A percentile compares a stretch with the other conserved stretches of the same genome.
Evolutionary conservation across 2,797 vertebrate species (phyloP).

Genomic region (Nothura maculosa): DNA sequence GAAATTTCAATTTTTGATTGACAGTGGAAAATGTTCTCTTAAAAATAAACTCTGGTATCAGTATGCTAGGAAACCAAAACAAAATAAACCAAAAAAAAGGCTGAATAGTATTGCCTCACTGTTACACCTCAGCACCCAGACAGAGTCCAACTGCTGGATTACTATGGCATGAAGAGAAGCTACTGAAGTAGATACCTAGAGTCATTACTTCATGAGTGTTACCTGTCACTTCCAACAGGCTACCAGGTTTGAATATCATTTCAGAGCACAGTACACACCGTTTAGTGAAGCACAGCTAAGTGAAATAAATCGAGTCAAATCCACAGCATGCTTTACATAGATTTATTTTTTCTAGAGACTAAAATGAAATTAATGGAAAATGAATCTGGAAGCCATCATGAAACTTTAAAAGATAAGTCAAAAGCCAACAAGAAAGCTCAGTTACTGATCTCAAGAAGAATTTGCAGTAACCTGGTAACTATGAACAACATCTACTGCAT

Average conservation of each 20-base stretch:
- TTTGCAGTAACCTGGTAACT: background rate
- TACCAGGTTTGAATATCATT: background rate
- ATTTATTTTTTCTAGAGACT: background rate
- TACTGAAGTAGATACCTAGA: background rate
- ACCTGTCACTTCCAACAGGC: background rate
- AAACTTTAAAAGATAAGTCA: background rate
- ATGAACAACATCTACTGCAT: constrained; percentile 28
- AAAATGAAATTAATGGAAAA: background rate
- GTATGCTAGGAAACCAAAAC: background rate
- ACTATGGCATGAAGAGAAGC: background rate
- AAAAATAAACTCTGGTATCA: background rate
- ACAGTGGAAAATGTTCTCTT: background rate
- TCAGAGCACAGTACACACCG: background rate
- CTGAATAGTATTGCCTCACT: background rate
- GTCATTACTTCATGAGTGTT: too few species aligned
- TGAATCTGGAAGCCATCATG: background rate
- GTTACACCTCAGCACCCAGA: background rate
- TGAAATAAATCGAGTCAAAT: background rate
- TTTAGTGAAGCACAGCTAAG: background rate
- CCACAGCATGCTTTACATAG: background rate
- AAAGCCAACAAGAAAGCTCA: background rate
- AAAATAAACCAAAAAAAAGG: background rate
- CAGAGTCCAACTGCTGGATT: background rate
- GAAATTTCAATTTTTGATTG: background rate
- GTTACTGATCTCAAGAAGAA: background rate